These are phyloP conservation scores for Notospermus geniculatus DNA, from an alignment of 1,140 invertebrate genomes.

Conservation along the genomic window DNA sequence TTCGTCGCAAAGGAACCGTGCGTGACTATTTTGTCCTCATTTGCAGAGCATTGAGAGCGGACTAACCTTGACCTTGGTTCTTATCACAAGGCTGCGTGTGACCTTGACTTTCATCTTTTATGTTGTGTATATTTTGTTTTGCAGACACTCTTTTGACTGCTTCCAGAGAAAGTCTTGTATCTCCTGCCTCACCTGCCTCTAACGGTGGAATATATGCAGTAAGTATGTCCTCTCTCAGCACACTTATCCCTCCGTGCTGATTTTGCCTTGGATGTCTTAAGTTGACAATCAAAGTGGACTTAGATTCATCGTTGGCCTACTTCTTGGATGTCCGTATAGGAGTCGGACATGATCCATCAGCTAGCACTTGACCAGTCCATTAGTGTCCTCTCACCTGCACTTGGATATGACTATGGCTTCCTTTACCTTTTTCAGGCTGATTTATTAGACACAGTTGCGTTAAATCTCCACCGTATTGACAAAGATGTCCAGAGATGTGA, in stretches of 20 bases:
- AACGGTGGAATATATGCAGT: slow-evolving; percentile 85
- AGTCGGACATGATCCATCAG: too few relatives aligned
- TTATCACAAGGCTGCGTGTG: neutral
- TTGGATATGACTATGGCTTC: too few relatives aligned
- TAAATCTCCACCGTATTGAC: slow-evolving; percentile 91
- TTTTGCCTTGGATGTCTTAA: too few relatives aligned
- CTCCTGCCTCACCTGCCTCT: slow-evolving; percentile 53
- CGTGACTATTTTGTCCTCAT: too few relatives aligned
- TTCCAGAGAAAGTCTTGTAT: slow-evolving; percentile 50
- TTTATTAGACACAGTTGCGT: slow-evolving; percentile 79
- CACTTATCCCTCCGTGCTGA: neutral
- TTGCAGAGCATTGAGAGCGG: too few relatives aligned
- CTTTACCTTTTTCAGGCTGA: slow-evolving; percentile 70
- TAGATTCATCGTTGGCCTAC: too few relatives aligned
- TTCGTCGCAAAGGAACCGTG: too few relatives aligned
- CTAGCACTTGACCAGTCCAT: neutral
- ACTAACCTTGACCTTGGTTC: neutral
- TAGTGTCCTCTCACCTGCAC: too few relatives aligned
- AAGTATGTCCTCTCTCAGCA: slow-evolving; percentile 41
- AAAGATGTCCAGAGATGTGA: slow-evolving; percentile 95
- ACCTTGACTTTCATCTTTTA: neutral
- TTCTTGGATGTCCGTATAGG: too few relatives aligned
- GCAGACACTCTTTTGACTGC: slow-evolving; percentile 31
- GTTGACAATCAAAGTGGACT: too few relatives aligned
- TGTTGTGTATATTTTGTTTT: too few relatives aligned